Evolutionary conservation across 2,888 invertebrate genomes (phyloP).

Genomic region (Lasioglossum lativentre): DNA sequence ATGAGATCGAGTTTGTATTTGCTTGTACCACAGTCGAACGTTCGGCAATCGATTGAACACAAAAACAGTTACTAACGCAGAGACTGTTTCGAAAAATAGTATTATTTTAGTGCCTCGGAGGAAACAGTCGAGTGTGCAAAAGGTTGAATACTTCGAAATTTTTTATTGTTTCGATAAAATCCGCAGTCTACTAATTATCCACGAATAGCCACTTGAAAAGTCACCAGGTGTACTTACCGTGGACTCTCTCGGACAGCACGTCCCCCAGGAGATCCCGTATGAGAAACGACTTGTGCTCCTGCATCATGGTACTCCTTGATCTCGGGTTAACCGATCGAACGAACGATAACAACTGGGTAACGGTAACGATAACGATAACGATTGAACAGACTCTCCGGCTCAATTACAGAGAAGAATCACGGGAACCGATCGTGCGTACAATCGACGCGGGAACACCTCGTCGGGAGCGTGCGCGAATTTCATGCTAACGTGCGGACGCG

Average conservation of each 20-base stretch:
- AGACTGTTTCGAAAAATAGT: too few relatives aligned
- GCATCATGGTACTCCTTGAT: constrained; percentile 76
- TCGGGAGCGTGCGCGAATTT: constrained; percentile 43
- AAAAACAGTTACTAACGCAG: too few relatives aligned
- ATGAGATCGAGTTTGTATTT: too few relatives aligned
- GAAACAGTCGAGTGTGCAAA: neutral
- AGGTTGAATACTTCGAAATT: neutral
- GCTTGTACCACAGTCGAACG: too few relatives aligned
- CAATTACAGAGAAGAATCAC: neutral
- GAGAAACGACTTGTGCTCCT: constrained; percentile 90
- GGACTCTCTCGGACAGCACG: constrained; percentile 86
- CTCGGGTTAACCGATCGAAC: neutral
- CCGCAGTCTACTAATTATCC: neutral
- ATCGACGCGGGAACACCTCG: constrained; percentile 43
- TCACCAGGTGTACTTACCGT: constrained; percentile 82
- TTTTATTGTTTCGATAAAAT: neutral
- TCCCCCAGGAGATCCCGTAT: constrained; percentile 94
- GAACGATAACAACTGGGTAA: neutral
- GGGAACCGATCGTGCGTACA: constrained; percentile 9
- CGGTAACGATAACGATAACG: neutral
- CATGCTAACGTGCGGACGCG: constrained; percentile 73
- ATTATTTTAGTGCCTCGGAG: too few relatives aligned
- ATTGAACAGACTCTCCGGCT: neutral
- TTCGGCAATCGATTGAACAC: too few relatives aligned
- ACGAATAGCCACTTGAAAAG: neutral